A percentile compares a stretch with the other conserved stretches of the same genome.
Conservation (phyloP, 2,797 vertebrate species). For the Kryptolebias ocellatus region DNA sequence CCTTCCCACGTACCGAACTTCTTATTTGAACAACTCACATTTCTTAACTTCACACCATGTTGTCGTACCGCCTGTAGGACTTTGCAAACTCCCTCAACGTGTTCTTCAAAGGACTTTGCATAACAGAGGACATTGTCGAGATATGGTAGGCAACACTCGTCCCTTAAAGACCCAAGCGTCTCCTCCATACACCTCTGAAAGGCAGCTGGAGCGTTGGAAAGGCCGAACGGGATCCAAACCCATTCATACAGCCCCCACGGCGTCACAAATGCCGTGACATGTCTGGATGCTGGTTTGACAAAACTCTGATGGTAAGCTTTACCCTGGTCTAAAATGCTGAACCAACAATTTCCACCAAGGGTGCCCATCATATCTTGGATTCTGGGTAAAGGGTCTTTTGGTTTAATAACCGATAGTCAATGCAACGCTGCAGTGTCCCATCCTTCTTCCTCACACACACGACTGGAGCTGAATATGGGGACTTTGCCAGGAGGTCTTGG, state of each 20-base stretch:
- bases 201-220: not conserved
- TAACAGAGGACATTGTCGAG: not conserved
- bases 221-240: not conserved
- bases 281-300: not conserved
- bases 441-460: too few species aligned
- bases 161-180: not conserved
- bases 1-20: not conserved
- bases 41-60: not conserved
- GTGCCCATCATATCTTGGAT: not conserved
- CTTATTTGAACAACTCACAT: not conserved
- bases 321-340: constrained; percentile 24
- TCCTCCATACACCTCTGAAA: not conserved
- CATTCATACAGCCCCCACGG: not conserved
- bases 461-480: constrained; percentile 1
- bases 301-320: constrained; percentile 26
- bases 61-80: not conserved
- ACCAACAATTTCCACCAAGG: constrained; percentile 3
- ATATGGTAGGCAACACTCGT: constrained; percentile 11
- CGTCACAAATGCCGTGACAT: not conserved
- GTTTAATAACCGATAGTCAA: not conserved
- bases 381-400: not conserved
- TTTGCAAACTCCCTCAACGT: not conserved
- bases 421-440: not conserved
- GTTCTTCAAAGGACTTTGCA: not conserved
- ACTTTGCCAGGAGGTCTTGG: constrained; percentile 8